These are phyloP conservation scores for Spilogale gracilis DNA, from an alignment of 2,113 vertebrate genomes.

Conservation along the genomic window DNA sequence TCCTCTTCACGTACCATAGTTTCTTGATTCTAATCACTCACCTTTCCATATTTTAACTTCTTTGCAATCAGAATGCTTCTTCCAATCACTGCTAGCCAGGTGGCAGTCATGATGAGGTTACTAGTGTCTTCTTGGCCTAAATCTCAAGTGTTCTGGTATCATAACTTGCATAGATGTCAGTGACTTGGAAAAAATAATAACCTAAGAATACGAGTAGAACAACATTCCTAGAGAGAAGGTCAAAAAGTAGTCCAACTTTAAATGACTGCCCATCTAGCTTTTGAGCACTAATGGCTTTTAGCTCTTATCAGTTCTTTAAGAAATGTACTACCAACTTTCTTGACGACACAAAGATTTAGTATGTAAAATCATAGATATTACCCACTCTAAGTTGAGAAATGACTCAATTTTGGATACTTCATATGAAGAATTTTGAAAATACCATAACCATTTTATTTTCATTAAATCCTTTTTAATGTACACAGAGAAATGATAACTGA, in stretches of 20 bases:
- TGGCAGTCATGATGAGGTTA: background rate
- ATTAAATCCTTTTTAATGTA: background rate
- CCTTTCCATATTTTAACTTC: background rate
- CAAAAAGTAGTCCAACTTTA: background rate
- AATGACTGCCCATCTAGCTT: background rate
- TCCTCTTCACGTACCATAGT: background rate
- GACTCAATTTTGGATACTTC: background rate
- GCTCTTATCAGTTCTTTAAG: background rate
- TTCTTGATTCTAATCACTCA: background rate
- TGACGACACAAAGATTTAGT: background rate
- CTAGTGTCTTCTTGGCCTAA: background rate
- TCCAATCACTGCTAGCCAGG: background rate
- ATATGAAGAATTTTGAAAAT: background rate
- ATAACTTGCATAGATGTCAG: background rate
- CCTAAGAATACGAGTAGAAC: background rate
- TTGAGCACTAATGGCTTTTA: background rate
- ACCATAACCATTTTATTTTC: background rate
- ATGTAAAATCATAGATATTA: background rate
- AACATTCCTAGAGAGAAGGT: slow-evolving; percentile 2
- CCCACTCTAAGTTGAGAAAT: slow-evolving; percentile 33
- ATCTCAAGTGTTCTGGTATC: background rate
- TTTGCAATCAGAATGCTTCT: background rate
- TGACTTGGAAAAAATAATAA: background rate
- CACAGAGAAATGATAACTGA: background rate
- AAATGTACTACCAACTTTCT: background rate